These are phyloP conservation scores for Sterrhoptilus dennistouni DNA, from an alignment of 2,113 vertebrate species.

Conservation along the genomic window DNA sequence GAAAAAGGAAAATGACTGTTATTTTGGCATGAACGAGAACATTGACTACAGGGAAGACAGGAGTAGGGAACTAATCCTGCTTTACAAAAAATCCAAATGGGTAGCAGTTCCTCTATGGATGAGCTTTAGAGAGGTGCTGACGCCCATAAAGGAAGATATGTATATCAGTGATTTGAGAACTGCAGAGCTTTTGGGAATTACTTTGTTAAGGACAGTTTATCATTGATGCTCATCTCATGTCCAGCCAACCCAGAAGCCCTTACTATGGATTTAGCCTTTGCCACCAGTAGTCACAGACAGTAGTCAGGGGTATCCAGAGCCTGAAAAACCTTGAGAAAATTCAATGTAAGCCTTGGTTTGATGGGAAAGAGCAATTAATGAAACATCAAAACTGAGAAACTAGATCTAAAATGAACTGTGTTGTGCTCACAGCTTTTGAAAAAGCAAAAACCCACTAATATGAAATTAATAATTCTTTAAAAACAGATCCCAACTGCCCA, in stretches of 20 bases:
- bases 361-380: background rate
- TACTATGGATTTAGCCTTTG: background rate
- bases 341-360: background rate
- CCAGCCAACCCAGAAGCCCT: background rate
- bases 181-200: background rate
- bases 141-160: background rate
- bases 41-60: background rate
- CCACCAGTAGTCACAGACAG: background rate
- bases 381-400: background rate
- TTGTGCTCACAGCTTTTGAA: background rate
- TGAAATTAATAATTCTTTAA: background rate
- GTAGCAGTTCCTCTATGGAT: background rate
- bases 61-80: background rate
- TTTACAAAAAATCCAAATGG: accelerated
- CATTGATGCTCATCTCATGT: background rate
- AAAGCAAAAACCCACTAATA: background rate
- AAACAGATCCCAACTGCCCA: background rate
- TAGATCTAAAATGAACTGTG: background rate
- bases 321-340: background rate
- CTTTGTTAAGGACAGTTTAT: background rate
- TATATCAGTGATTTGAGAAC: background rate
- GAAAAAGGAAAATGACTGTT: background rate
- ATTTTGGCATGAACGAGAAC: background rate
- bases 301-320: background rate
- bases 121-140: background rate